A percentile compares a stretch with the other conserved stretches of the same genome.
Evolutionary conservation across 2,888 invertebrate species (phyloP).

Genomic region (Leptinotarsa juncta): DNA sequence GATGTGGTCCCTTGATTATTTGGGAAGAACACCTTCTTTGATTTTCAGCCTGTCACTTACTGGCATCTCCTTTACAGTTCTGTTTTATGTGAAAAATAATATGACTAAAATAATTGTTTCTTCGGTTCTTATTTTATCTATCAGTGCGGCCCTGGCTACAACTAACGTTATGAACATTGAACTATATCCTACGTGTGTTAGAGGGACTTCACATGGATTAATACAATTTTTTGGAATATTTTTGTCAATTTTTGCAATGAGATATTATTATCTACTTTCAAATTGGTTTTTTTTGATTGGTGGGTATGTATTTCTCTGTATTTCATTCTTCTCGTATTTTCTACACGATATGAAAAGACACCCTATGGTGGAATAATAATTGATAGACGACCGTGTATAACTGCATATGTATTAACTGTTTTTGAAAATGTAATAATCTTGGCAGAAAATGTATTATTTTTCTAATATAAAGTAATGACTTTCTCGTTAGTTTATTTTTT

Average conservation of each 20-base stretch:
- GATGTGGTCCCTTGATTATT: slow-evolving; percentile 47
- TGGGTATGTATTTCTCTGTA: slow-evolving; percentile 26
- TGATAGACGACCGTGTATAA: neutral
- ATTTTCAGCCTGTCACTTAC: slow-evolving; percentile 26
- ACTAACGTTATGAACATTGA: slow-evolving; percentile 52
- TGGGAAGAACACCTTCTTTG: slow-evolving; percentile 48
- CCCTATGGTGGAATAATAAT: slow-evolving; percentile 33
- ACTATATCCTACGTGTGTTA: slow-evolving; percentile 52
- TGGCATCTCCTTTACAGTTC: slow-evolving; percentile 29
- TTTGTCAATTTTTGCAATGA: slow-evolving; percentile 32
- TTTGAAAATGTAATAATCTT: no score
- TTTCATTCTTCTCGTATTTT: slow-evolving; percentile 19
- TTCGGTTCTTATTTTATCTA: slow-evolving; percentile 39
- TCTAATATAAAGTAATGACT: no score
- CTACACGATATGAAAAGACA: slow-evolving; percentile 28
- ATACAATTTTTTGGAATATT: slow-evolving; percentile 39
- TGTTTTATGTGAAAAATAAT: slow-evolving; percentile 25
- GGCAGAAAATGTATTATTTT: no score
- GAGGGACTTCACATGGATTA: slow-evolving; percentile 47
- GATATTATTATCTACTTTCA: slow-evolving; percentile 31
- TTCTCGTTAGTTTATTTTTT: no score
- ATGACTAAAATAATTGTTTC: slow-evolving; percentile 37
- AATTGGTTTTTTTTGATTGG: slow-evolving; percentile 31
- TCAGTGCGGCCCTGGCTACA: slow-evolving; percentile 38
- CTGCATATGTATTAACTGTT: neutral